These are phyloP conservation scores for Axinella damicornis DNA, from an alignment of 37 sponge, comb jelly and placozoan genomes.

Conservation along the genomic window DNA sequence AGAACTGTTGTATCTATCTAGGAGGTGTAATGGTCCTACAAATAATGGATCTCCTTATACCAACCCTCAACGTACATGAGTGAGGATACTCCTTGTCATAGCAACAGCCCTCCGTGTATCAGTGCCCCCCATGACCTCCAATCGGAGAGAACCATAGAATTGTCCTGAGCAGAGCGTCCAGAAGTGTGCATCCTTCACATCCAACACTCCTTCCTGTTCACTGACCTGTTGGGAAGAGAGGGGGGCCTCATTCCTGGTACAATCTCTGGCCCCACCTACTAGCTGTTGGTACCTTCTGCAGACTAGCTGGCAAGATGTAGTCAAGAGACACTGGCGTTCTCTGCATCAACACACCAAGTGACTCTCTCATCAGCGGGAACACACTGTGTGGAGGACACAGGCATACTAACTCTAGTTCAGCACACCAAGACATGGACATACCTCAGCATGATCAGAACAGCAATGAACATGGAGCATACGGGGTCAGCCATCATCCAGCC, in stretches of 20 bases:
- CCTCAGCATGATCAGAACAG: conserved; percentile 84
- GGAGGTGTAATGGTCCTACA: no score
- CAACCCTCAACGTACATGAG: conserved; percentile 40
- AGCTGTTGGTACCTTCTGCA: conserved; percentile 75
- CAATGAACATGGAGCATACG: conserved; percentile 90
- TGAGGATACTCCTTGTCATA: conserved; percentile 50
- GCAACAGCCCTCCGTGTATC: conserved; percentile 31
- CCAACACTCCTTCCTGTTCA: conserved; percentile 72
- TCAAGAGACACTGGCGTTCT: conserved; percentile 69
- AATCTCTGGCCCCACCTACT: no score
- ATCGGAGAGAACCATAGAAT: conserved; percentile 53
- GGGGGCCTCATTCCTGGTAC: no score
- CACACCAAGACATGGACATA: neutral
- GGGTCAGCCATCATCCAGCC: conserved; percentile 95
- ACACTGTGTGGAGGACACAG: conserved; percentile 59
- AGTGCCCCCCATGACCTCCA: conserved; percentile 50
- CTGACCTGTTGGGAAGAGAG: conserved; percentile 36
- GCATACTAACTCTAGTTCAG: neutral
- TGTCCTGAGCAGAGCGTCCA: conserved; percentile 84
- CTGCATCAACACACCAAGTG: conserved; percentile 84
- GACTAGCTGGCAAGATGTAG: conserved; percentile 49
- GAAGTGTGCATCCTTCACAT: conserved; percentile 77
- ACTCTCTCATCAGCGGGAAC: conserved; percentile 80
- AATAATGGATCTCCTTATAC: no score
- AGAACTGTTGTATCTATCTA: no score